Conservation (phyloP, 2,113 vertebrate genomes). For the Beaufortia kweichowensis region DNA sequence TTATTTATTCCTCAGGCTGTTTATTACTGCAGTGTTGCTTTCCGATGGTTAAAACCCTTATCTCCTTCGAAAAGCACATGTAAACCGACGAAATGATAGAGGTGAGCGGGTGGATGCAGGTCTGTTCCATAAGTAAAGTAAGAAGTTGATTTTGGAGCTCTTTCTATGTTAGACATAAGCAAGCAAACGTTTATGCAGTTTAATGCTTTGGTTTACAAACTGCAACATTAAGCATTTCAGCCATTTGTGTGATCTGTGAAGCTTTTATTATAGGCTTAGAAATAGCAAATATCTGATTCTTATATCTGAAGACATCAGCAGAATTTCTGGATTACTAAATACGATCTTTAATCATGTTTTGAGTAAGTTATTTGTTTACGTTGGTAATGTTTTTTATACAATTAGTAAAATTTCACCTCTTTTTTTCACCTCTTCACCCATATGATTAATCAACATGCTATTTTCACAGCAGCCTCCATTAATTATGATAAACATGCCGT, state of each 20-base stretch:
- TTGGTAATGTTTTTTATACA: no score
- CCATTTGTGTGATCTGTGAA: slow-evolving; percentile 4
- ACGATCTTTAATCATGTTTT: no score
- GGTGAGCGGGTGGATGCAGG: not conserved
- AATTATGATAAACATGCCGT: no score
- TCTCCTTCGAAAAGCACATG: not conserved
- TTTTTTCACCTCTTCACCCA: no score
- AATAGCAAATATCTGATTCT: not conserved
- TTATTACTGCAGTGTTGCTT: slow-evolving; percentile 6
- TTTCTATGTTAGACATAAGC: not conserved
- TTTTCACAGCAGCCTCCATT: no score
- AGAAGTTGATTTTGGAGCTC: not conserved
- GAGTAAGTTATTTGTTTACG: no score
- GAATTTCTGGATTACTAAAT: not conserved
- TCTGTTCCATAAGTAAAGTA: not conserved
- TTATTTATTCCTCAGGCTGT: slow-evolving; percentile 9
- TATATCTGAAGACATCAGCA: not conserved
- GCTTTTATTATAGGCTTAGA: not conserved
- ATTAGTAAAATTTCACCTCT: no score
- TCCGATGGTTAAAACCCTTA: slow-evolving; percentile 5
- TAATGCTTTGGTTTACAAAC: not conserved
- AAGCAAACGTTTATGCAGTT: slow-evolving; percentile 8
- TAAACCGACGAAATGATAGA: slow-evolving; percentile 11
- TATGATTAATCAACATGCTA: no score
- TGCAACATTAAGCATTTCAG: not conserved